These are phyloP conservation scores for Nycticryphes semicollaris DNA, from an alignment of 2,113 vertebrate species.

Conservation along the genomic window DNA sequence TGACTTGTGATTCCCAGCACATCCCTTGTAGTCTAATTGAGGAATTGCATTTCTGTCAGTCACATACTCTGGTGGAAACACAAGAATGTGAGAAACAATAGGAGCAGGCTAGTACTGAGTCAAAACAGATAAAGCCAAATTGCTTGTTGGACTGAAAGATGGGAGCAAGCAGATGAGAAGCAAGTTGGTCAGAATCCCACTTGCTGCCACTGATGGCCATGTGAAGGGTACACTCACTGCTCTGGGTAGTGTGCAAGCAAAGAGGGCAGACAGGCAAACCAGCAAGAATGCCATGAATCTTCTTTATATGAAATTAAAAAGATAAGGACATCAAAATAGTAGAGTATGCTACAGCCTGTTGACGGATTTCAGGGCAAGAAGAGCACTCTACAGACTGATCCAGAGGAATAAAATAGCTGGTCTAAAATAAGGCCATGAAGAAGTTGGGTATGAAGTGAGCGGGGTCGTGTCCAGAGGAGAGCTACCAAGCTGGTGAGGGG, in stretches of 20 bases:
- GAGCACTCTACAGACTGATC: not conserved
- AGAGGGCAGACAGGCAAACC: not conserved
- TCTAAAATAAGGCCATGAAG: not conserved
- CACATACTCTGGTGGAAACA: constrained; percentile 14
- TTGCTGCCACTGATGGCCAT: not conserved
- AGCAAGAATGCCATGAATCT: not conserved
- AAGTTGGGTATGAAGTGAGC: not conserved
- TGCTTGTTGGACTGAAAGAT: constrained; percentile 19
- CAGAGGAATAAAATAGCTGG: not conserved
- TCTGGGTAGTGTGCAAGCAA: not conserved
- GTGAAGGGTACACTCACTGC: not conserved
- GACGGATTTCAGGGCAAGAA: not conserved
- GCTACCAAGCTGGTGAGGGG: no score
- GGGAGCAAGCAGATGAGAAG: not conserved
- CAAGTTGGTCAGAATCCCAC: not conserved
- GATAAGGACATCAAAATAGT: not conserved
- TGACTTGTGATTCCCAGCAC: constrained; percentile 25
- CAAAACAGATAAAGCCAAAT: constrained; percentile 48
- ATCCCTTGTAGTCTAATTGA: constrained; percentile 32
- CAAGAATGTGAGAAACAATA: constrained; percentile 63
- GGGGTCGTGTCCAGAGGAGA: no score
- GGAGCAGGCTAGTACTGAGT: not conserved
- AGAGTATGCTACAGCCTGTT: not conserved
- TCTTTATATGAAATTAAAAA: not conserved
- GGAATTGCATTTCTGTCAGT: constrained; percentile 26